Evolutionary conservation across 2,113 vertebrate species (phyloP).

Genomic region (Chamaetylas fuelleborni): DNA sequence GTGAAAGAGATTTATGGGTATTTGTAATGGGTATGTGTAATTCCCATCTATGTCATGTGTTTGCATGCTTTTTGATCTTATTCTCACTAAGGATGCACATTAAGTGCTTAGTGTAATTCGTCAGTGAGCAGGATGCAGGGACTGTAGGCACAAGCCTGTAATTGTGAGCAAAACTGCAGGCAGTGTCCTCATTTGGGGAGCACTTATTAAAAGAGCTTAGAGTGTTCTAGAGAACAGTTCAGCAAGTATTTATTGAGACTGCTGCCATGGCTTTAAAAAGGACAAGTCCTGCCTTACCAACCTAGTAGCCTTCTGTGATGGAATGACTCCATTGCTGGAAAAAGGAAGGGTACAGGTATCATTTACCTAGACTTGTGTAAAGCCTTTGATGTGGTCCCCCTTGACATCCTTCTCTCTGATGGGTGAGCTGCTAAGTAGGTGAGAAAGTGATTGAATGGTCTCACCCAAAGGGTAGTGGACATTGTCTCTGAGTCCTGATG

Average conservation of each 20-base stretch:
- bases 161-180: background rate
- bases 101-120: background rate
- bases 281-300: background rate
- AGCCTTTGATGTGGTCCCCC: background rate
- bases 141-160: background rate
- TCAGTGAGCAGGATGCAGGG: background rate
- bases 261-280: background rate
- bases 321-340: background rate
- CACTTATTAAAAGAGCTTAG: accelerated
- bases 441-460: background rate
- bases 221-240: background rate
- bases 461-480: background rate
- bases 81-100: background rate
- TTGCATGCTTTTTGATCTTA: background rate
- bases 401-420: background rate
- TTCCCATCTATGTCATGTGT: background rate
- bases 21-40: background rate
- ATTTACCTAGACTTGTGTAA: background rate
- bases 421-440: background rate
- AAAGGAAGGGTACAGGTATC: background rate
- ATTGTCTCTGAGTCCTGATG: background rate
- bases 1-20: background rate
- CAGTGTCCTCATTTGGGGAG: background rate
- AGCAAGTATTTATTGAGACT: background rate
- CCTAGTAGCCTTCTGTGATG: background rate